Conservation (phyloP, 2,797 vertebrate species). For the Rhinophrynus dorsalis region DNA sequence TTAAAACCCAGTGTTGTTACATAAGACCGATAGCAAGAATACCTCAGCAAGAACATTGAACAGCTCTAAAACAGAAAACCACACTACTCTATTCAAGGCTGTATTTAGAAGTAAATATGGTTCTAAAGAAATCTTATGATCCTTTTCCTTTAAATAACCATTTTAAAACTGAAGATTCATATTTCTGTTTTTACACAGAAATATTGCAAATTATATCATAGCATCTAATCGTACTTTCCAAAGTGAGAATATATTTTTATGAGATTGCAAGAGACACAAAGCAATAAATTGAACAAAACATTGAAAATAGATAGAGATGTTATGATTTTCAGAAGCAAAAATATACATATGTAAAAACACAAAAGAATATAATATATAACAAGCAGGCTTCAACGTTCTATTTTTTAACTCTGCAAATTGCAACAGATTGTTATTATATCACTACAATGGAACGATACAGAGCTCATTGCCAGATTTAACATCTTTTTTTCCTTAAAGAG, state of each 20-base stretch:
- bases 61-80: too few species aligned
- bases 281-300: conserved; percentile 21
- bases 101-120: too few species aligned
- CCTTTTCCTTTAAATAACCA: too few species aligned
- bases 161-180: not conserved
- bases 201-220: conserved; percentile 6
- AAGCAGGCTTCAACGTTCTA: conserved; percentile 35
- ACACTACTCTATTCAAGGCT: too few species aligned
- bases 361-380: conserved; percentile 36
- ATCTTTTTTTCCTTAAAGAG: conserved; percentile 47
- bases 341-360: not conserved
- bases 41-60: too few species aligned
- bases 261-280: conserved; percentile 5
- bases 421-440: conserved; percentile 49
- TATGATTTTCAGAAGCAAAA: conserved; percentile 22
- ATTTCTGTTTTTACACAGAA: conserved; percentile 13
- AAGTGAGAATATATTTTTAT: not conserved
- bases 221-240: conserved; percentile 2
- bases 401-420: conserved; percentile 47
- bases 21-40: too few species aligned
- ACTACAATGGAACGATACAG: conserved; percentile 38
- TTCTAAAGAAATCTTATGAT: too few species aligned
- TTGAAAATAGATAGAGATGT: conserved; percentile 33
- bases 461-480: conserved; percentile 40
- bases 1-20: too few species aligned